Base-by-base conservation (phyloP, 2,113 vertebrate species). In the Ophthalmolycus amberensis region DNA sequence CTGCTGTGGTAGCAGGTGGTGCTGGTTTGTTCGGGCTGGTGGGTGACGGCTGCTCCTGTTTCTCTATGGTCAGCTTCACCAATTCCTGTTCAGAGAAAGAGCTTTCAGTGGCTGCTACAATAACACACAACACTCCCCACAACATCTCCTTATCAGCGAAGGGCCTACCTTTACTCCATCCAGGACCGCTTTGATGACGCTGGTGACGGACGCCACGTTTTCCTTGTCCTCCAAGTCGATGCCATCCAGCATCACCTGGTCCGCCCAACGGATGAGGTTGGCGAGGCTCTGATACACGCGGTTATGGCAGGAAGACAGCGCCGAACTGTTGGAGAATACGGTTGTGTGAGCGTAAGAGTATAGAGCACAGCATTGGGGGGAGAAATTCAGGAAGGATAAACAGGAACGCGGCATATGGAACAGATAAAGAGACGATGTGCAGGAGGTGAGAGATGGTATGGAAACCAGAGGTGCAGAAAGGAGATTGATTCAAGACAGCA, bases 231-330 rank as follows among this genome's bases (percentile, higher is more conserved):
- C 97, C 2, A 96, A 95, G 85, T 98, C 97, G 63, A 99, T 95
- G 12, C 97, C 97, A 64, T 99, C 97, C 37, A 99, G 95, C 98
- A 99, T 99, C 88, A 99, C 97, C 87, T 98, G 97, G 79, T 99
- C 98, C 3, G 98, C 98, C 98, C 98, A 99, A 44, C 97, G 97
- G 54, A 99, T 99, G 3, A 99, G 96, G 86, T 99, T 99, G 85
- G 97, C 98, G 71, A 99, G 95, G 81, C 98, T 99, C 93, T 99
- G 98, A 92, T 98, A 99, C 22, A 99, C 98, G 0, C 97, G 96
- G 92, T 96, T 98, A 25, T 98, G 96, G 94, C 98, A 99, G 75
- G 98, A 99, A 0, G 97, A 97, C 86, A 99, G 94, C 22, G 98
- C 98, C 9, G 98, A 97, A 77, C 98, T 99, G 87, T 14, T 58